Evolutionary conservation across 2,888 invertebrate genomes (phyloP).

Genomic region (Erpobdella octoculata): DNA sequence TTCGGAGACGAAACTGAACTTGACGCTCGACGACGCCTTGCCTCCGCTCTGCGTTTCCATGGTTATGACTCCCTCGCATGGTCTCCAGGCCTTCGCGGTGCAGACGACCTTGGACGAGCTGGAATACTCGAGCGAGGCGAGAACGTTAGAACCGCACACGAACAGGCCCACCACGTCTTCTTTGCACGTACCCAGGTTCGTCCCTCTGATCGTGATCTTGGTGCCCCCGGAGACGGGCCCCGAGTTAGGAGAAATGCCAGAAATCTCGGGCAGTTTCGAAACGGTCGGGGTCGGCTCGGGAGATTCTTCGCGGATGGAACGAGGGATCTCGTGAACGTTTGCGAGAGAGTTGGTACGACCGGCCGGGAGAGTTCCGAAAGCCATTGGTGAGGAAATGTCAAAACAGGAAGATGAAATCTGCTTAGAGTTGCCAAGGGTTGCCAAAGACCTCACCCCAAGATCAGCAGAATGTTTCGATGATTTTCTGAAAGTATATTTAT

Average conservation of each 20-base stretch:
- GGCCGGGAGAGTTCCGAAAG: not conserved
- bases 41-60: conserved; percentile 49
- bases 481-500: too few relatives aligned
- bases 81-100: conserved; percentile 44
- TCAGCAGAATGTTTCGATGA: too few relatives aligned
- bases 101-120: conserved; percentile 43
- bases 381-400: too few relatives aligned
- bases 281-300: not conserved
- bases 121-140: conserved; percentile 45
- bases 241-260: conserved; percentile 43
- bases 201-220: conserved; percentile 44
- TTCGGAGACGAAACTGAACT: conserved; percentile 24
- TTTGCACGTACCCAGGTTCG: conserved; percentile 45
- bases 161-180: conserved; percentile 46
- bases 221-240: conserved; percentile 45
- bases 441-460: too few relatives aligned
- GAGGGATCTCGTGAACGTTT: not conserved
- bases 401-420: too few relatives aligned
- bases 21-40: conserved; percentile 36
- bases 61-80: conserved; percentile 44
- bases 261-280: conserved; percentile 42
- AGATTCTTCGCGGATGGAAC: conserved; percentile 9
- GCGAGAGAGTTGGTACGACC: not conserved
- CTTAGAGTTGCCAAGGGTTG: too few relatives aligned
- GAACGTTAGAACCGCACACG: conserved; percentile 47